A percentile compares a stretch with the other conserved stretches of the same genome.
Conservation (phyloP, 2,888 invertebrate species). For the Apodemia duryi region DNA sequence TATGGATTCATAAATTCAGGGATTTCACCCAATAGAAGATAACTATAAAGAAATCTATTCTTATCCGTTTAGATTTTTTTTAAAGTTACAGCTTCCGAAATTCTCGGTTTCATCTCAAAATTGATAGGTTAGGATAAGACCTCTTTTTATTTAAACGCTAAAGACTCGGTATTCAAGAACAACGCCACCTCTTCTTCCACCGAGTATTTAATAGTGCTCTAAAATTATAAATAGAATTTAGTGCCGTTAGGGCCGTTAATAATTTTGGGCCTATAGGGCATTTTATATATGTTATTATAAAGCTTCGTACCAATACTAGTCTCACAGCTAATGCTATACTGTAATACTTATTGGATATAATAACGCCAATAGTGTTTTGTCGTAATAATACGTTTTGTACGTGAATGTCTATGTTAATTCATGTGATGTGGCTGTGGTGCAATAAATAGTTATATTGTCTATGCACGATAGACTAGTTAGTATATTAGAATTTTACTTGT, state of each 20-base stretch:
- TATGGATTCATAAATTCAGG: too few relatives aligned
- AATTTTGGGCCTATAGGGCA: background rate
- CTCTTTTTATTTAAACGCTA: too few relatives aligned
- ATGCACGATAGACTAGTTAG: slow-evolving; percentile 15
- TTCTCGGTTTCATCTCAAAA: too few relatives aligned
- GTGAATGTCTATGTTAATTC: slow-evolving; percentile 6
- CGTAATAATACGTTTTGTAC: background rate
- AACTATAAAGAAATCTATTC: too few relatives aligned
- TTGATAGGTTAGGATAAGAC: too few relatives aligned
- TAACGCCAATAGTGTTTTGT: background rate
- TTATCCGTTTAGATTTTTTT: too few relatives aligned
- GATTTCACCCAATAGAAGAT: too few relatives aligned
- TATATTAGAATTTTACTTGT: slow-evolving; percentile 5
- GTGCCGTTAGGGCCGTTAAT: background rate
- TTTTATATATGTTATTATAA: background rate
- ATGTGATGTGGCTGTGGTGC: background rate
- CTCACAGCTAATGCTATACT: background rate
- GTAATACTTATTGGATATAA: background rate
- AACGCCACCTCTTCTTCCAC: too few relatives aligned
- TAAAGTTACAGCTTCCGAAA: too few relatives aligned
- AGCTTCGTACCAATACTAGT: background rate
- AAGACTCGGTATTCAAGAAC: too few relatives aligned
- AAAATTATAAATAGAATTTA: too few relatives aligned
- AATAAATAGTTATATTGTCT: slow-evolving; percentile 2
- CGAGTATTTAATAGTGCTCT: too few relatives aligned